Conservation (phyloP, 1,140 invertebrate species). For the Drosophila suzukii region DNA sequence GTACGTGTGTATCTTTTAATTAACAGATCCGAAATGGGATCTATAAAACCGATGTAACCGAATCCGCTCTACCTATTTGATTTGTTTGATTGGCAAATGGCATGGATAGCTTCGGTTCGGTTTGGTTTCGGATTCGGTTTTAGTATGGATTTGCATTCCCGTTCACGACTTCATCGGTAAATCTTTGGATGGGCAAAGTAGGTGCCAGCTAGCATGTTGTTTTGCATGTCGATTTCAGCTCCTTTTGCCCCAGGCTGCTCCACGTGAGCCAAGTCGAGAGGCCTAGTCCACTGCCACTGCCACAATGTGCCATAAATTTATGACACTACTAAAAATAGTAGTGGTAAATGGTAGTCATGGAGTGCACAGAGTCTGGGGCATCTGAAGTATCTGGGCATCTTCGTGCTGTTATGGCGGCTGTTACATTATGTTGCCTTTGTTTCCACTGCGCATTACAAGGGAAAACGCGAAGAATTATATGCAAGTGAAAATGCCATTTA, state of each 20-base stretch:
- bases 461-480: constrained; percentile 69
- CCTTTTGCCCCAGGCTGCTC: constrained; percentile 9
- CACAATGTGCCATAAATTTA: constrained; percentile 81
- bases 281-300: constrained; percentile 20
- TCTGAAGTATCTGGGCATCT: constrained; percentile 29
- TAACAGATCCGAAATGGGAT: constrained; percentile 46
- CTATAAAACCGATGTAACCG: constrained; percentile 47
- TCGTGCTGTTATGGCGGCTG: constrained; percentile 54
- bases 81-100: constrained; percentile 51
- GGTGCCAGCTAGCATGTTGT: constrained; percentile 77
- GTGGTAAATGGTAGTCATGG: constrained; percentile 60
- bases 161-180: constrained; percentile 37
- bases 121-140: background rate
- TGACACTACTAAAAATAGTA: constrained; percentile 80
- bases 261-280: constrained; percentile 8
- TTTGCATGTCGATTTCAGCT: constrained; percentile 42
- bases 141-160: background rate
- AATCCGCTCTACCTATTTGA: constrained; percentile 51
- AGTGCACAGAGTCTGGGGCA: constrained; percentile 1
- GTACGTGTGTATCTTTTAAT: constrained; percentile 54
- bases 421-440: constrained; percentile 80
- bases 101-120: constrained; percentile 7
- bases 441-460: constrained; percentile 76
- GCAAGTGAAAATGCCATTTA: constrained; percentile 79
- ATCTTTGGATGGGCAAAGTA: constrained; percentile 52